Conservation (phyloP, 2,888 invertebrate genomes). For the Melanophora roralis region DNA sequence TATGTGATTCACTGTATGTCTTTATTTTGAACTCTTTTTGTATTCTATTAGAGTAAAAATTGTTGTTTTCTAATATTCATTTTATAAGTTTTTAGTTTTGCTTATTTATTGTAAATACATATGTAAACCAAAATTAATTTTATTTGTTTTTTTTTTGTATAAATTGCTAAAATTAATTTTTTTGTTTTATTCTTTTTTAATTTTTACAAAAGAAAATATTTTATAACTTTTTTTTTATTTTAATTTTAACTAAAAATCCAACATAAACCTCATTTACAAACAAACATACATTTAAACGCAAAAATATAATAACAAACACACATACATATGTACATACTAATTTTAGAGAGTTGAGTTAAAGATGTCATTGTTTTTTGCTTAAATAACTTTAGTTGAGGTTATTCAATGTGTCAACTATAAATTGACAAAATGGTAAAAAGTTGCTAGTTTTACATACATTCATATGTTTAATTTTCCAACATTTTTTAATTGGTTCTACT, state of each 20-base stretch:
- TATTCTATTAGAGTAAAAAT: conserved; percentile 34
- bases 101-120: conserved; percentile 13
- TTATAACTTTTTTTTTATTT: conserved; percentile 5
- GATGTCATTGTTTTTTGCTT: conserved; percentile 2
- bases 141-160: conserved; percentile 39
- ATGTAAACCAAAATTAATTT: conserved; percentile 13
- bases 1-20: conserved; percentile 76
- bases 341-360: conserved; percentile 62
- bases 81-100: conserved; percentile 18
- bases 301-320: conserved; percentile 3
- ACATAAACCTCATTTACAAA: conserved; percentile 18
- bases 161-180: conserved; percentile 45
- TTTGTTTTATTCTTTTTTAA: neutral
- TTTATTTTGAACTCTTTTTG: conserved; percentile 41
- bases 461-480: conserved; percentile 7
- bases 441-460: conserved; percentile 73
- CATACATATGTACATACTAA: conserved; percentile 14
- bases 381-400: conserved; percentile 5
- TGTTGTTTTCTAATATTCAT: conserved; percentile 11
- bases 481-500: conserved; percentile 24
- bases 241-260: conserved; percentile 30
- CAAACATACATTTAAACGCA: conserved; percentile 17
- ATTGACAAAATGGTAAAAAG: conserved; percentile 65
- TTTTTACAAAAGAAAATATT: conserved; percentile 14
- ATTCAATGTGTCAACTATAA: neutral